Base-by-base conservation (phyloP, 1,140 invertebrate species). In the Pseudomyrmex cubaensis region DNA sequence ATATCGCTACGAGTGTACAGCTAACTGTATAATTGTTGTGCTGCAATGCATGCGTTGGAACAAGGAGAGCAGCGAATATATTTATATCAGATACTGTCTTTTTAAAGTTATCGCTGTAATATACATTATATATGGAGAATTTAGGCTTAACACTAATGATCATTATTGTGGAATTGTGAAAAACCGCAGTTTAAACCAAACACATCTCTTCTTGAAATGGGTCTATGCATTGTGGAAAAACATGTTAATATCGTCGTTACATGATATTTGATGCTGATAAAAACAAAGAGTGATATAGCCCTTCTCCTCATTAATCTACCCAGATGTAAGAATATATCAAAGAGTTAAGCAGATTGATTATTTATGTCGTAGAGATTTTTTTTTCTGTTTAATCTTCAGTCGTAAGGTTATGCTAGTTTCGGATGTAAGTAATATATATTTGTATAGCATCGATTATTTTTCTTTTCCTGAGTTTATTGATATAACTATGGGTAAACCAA, bases 81-180 rank as follows among this genome's bases (percentile, higher is more conserved):
- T 78, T 80, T 78, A 85, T 70, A 85, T 46, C 77, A 86, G 85
- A 86, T 85, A 88, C 86, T 88, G 87, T 87, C 87, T 88, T 87
- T 83, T 85, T 74, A 72, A 82, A 73, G 46, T 76, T 82, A 61
- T 74, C 70, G 57, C 70, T 64, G 17, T 82, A 73, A 44, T 57
- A 44, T 76, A 82, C 52, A 25, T 82, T 82, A 73, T 35, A 75
- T 78, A 78, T n/a, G 20, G 20, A 69, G 54, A 70, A 56, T 70
- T 70, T 80, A 72, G 35, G 64, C 69, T 59, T 80, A 7, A 35
- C 35, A 25, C 44, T 80, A 50, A 78, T 70, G 44, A 59, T 25
- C 64, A 20, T 80, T 80, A 80, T 72, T 15, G n/a, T 50, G 20
- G 22, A 72, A 22, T 80, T 70, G 59, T 3, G 35, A 22, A 59